These are phyloP conservation scores for Cheracebus regulus DNA, from an alignment of 2,797 vertebrate species.

Conservation along the genomic window DNA sequence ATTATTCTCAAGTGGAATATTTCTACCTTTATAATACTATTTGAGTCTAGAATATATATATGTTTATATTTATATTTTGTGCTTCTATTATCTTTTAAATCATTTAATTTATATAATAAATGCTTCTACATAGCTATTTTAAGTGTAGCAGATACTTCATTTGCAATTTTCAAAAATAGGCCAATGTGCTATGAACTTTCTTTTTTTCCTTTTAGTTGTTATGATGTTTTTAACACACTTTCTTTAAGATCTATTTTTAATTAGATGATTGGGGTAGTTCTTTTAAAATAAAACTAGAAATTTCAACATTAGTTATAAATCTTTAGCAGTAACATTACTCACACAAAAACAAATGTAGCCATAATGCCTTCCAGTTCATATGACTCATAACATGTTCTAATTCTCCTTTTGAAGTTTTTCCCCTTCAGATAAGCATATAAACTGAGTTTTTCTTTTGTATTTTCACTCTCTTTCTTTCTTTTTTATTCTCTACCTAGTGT, in stretches of 20 bases:
- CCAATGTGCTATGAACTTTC: slow-evolving; percentile 66
- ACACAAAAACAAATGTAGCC: neutral
- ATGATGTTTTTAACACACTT: slow-evolving; percentile 75
- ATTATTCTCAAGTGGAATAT: neutral
- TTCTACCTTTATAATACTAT: neutral
- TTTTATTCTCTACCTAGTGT: neutral
- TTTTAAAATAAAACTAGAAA: slow-evolving; percentile 79
- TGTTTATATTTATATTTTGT: slow-evolving; percentile 67
- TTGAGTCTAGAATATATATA: neutral
- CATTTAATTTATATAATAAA: neutral
- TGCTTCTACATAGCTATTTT: slow-evolving; percentile 72
- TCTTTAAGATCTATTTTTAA: slow-evolving; percentile 78
- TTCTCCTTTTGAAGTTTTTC: slow-evolving; percentile 54
- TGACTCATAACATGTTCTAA: neutral
- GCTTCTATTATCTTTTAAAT: slow-evolving; percentile 70
- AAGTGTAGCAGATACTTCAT: slow-evolving; percentile 64
- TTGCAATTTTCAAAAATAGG: slow-evolving; percentile 76
- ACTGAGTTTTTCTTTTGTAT: neutral
- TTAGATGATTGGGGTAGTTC: slow-evolving; percentile 76
- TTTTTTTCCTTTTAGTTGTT: slow-evolving; percentile 76
- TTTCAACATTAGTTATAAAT: slow-evolving; percentile 65
- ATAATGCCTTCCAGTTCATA: neutral
- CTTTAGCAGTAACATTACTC: slow-evolving; percentile 52
- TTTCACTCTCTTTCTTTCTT: neutral
- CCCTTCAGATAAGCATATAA: neutral